phyloP scores from a whole-genome alignment of 1,140 invertebrate species.

The Bicyclus anynana region DNA sequence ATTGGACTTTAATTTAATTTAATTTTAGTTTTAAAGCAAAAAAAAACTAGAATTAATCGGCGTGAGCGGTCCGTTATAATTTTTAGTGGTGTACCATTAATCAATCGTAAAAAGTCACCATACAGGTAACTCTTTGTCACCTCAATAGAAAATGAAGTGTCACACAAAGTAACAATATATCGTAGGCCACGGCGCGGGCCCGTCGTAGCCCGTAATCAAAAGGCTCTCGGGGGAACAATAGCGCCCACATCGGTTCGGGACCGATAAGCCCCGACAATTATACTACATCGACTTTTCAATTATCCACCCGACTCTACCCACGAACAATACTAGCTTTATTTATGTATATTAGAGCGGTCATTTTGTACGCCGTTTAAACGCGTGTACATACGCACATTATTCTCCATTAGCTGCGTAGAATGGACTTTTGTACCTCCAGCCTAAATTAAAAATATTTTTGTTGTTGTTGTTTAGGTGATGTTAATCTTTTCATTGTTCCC shows the following conservation, averaged over 20 bases:
- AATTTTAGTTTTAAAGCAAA: neutral
- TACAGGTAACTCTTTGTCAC: slow-evolving; percentile 52
- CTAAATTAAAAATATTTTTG: slow-evolving; percentile 16
- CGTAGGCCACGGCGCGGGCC: slow-evolving; percentile 50
- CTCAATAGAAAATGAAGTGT: slow-evolving; percentile 64
- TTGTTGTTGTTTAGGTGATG: slow-evolving; percentile 7
- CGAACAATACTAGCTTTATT: slow-evolving; percentile 71
- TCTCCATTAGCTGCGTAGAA: slow-evolving; percentile 10
- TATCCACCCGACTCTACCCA: slow-evolving; percentile 65
- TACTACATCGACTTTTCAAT: slow-evolving; percentile 77
- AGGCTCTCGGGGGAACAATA: slow-evolving; percentile 72
- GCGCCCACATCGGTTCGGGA: slow-evolving; percentile 67
- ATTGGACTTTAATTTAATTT: no score
- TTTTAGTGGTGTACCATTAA: slow-evolving; percentile 15
- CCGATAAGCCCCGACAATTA: slow-evolving; percentile 75
- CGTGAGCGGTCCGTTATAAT: neutral
- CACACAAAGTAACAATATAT: slow-evolving; percentile 72
- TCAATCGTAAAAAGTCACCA: slow-evolving; percentile 20
- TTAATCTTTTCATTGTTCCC: slow-evolving; percentile 3
- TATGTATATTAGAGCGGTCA: slow-evolving; percentile 73
- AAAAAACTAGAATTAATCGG: neutral
- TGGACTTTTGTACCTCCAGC: slow-evolving; percentile 5
- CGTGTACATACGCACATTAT: slow-evolving; percentile 30
- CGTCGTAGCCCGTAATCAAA: slow-evolving; percentile 59
- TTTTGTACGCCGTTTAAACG: slow-evolving; percentile 58